Evolutionary conservation across 2,888 invertebrate species (phyloP), one percentile per base, ranked within the genome.

Genomic region (Habrosyne pyritoides): DNA sequence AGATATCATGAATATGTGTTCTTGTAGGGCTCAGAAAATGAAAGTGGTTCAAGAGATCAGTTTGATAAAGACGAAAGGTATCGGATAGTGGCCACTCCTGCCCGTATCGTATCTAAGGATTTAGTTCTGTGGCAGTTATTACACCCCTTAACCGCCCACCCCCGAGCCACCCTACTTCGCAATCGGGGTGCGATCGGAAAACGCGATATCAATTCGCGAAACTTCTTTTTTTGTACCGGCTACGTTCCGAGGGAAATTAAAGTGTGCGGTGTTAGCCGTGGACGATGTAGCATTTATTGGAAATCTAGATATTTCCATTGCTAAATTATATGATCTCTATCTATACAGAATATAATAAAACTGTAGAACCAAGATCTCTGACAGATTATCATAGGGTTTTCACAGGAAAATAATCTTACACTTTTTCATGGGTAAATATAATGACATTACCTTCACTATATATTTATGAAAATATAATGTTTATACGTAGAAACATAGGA

Each of bases 171-270:
- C 57, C 63, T 64, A 67, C 59, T 60, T 60, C 65, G 63, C 72
- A 71, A 75, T 76, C 70, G 72, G 75, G 75, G 73, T 75, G 69
- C 72, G 75, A 84, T 83, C 77, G 80, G 73, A 71, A 83, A 85
- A 79, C 69, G 73, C 79, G 83, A 86, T 85, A 86, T 82, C 81
- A 79, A 82, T 84, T 79, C 78, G 69, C 67, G 74, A 74, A 83
- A 80, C 66, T 82, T 80, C 70, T 79, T 70, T 77, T 81, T 77
- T 75, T 79, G 73, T 66, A 63, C 65, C 68, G 55, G 53, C 55
- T 54, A 56, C 62, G 63, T 62, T 70, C 60, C 64, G 67, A 66
- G 71, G 75, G 75, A 85, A 82, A 85, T 85, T 84, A 81, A 84
- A 80, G 71, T 71, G 72, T 69, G 61, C 63, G 62, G 61, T 61